Conservation (phyloP, 2,113 vertebrate species). For the Triplophysa rosa region DNA sequence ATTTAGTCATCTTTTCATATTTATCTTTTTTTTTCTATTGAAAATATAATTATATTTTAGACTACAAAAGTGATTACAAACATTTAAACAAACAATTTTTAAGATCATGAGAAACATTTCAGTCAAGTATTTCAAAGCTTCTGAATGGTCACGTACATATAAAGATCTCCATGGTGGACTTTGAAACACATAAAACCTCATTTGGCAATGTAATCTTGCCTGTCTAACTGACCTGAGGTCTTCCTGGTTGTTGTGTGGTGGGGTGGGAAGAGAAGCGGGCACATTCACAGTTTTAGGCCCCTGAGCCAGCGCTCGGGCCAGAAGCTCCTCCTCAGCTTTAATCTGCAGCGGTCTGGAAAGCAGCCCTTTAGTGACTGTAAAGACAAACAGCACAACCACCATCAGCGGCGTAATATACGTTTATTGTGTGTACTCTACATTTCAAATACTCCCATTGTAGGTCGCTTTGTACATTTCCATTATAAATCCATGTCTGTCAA, state of each 20-base stretch:
- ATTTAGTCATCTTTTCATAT: too few species aligned
- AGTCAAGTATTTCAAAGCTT: too few species aligned
- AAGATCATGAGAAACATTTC: too few species aligned
- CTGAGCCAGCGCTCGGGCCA: slow-evolving; percentile 83
- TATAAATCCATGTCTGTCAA: too few species aligned
- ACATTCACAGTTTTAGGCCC: slow-evolving; percentile 90
- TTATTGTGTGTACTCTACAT: too few species aligned
- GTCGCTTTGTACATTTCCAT: too few species aligned
- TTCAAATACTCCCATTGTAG: background rate
- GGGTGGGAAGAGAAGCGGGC: slow-evolving; percentile 93
- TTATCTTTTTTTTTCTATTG: too few species aligned
- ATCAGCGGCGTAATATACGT: too few species aligned
- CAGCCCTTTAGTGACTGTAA: slow-evolving; percentile 85
- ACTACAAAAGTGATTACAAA: too few species aligned
- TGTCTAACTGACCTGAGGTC: slow-evolving; percentile 81
- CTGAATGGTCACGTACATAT: background rate
- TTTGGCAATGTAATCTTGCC: background rate
- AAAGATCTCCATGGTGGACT: background rate
- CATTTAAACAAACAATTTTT: too few species aligned
- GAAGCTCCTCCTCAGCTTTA: slow-evolving; percentile 85
- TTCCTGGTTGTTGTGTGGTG: slow-evolving; percentile 96
- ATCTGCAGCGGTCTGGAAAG: slow-evolving; percentile 90
- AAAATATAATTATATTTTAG: too few species aligned
- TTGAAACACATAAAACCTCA: background rate
- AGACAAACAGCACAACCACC: background rate